Percentiles rank a stretch among this genome's conserved stretches.
Evolutionary conservation across 2,113 vertebrate species (phyloP).

Genomic region (Canis aureus): DNA sequence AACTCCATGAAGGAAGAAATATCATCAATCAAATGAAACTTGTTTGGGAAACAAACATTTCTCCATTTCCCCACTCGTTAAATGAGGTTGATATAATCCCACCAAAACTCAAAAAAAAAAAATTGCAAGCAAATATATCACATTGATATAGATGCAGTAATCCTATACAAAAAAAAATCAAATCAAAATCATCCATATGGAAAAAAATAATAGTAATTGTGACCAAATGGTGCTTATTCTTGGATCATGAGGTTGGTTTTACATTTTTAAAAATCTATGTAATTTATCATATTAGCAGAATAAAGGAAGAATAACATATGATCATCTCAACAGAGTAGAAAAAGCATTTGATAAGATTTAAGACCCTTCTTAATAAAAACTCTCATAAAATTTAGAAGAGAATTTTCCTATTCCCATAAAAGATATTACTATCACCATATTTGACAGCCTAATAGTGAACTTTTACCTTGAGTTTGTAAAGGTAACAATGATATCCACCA

Average conservation of each 20-base stretch:
- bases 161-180: background rate
- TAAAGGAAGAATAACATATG: background rate
- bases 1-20: background rate
- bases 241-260: background rate
- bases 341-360: background rate
- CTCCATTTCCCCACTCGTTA: background rate
- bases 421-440: background rate
- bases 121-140: background rate
- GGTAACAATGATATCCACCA: background rate
- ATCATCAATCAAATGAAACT: background rate
- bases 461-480: background rate
- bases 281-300: background rate
- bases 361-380: background rate
- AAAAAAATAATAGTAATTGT: background rate
- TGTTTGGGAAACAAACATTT: background rate
- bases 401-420: background rate
- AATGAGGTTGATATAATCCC: background rate
- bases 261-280: background rate
- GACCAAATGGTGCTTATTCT: background rate
- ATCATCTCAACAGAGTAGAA: background rate
- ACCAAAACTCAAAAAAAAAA: background rate
- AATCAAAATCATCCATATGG: background rate
- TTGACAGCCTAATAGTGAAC: background rate
- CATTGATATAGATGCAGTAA: background rate
- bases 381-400: background rate